Evolutionary conservation across 2,888 invertebrate genomes (phyloP).

Genomic region (Macrophya alboannulata): DNA sequence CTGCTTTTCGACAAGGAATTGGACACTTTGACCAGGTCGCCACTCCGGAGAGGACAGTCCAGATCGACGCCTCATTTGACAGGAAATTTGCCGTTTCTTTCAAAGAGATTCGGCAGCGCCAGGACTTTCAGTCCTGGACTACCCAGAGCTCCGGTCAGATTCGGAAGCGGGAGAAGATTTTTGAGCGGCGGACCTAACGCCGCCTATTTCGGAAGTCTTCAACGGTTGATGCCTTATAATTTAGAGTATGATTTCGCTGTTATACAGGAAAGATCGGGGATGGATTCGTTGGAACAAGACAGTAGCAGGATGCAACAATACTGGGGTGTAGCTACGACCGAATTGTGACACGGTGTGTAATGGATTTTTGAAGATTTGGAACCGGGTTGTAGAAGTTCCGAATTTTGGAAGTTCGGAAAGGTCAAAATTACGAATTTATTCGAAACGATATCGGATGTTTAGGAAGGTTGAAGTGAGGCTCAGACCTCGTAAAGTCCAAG

Average conservation of each 20-base stretch:
- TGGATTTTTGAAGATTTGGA: not conserved
- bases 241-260: slow-evolving; percentile 92
- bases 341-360: slow-evolving; percentile 84
- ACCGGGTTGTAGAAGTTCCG: not conserved
- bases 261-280: slow-evolving; percentile 88
- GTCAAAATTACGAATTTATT: too few species aligned
- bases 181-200: slow-evolving; percentile 90
- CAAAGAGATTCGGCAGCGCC: slow-evolving; percentile 91
- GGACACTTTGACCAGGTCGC: slow-evolving; percentile 86
- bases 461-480: too few species aligned
- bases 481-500: too few species aligned
- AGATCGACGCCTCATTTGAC: slow-evolving; percentile 66
- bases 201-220: slow-evolving; percentile 93
- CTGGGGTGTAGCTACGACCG: slow-evolving; percentile 95
- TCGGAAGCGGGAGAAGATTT: slow-evolving; percentile 84
- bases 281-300: slow-evolving; percentile 91
- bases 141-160: slow-evolving; percentile 81
- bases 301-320: slow-evolving; percentile 92
- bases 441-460: too few species aligned
- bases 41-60: slow-evolving; percentile 76
- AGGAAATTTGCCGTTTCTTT: slow-evolving; percentile 82
- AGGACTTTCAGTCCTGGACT: slow-evolving; percentile 87
- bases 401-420: not conserved
- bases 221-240: slow-evolving; percentile 91
- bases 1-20: slow-evolving; percentile 93